Conservation (phyloP, 2,113 vertebrate species). For the Rhipidura dahli region DNA sequence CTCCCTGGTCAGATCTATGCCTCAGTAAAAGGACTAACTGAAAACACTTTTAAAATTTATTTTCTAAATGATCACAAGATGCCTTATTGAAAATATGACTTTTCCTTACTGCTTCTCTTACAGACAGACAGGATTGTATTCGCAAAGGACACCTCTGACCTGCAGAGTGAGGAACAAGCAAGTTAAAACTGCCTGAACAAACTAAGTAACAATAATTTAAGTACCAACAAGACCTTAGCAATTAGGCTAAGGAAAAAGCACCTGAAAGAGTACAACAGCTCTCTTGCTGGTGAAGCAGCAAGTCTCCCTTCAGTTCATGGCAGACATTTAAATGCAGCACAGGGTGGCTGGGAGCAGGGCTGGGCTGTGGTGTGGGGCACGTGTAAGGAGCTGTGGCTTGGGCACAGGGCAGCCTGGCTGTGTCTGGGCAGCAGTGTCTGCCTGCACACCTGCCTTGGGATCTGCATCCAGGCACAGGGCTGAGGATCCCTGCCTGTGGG, state of each 20-base stretch:
- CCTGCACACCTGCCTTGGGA: not conserved
- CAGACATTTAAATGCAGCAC: not conserved
- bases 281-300: not conserved
- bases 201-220: not conserved
- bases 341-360: not conserved
- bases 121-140: not conserved
- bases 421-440: not conserved
- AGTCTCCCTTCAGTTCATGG: not conserved
- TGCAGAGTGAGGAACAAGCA: not conserved
- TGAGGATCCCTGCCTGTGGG: not conserved
- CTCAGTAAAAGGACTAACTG: not conserved
- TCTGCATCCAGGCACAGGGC: not conserved
- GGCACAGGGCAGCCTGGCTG: rapidly evolving
- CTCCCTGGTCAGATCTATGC: not conserved
- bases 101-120: not conserved
- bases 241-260: not conserved
- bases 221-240: not conserved
- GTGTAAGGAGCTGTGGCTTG: rapidly evolving
- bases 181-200: not conserved
- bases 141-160: not conserved
- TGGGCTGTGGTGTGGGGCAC: not conserved
- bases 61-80: not conserved
- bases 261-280: not conserved
- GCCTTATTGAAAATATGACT: not conserved
- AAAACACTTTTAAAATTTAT: not conserved